phyloP scores from a whole-genome alignment of 2,797 vertebrate species.

The Heterohyrax brucei region DNA sequence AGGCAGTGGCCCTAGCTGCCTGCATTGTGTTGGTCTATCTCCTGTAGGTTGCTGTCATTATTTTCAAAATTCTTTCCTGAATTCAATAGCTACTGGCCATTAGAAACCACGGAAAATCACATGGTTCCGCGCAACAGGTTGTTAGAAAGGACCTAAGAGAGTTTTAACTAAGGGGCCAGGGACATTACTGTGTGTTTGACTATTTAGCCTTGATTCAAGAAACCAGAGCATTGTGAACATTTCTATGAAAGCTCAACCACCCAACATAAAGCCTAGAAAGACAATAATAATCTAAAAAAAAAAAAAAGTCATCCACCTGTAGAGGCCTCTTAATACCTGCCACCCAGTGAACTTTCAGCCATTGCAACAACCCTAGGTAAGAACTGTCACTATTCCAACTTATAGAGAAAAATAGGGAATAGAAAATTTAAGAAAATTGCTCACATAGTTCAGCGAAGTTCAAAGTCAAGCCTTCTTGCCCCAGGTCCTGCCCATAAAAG shows the following conservation, averaged over 20 bases:
- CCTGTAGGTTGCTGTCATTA: not conserved
- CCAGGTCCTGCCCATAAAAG: not conserved
- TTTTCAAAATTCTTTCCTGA: constrained; percentile 75
- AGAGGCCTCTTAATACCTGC: constrained; percentile 87
- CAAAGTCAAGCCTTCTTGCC: not conserved
- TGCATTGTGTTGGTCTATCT: not conserved
- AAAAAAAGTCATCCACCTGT: constrained; percentile 81
- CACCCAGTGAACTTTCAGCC: constrained; percentile 49
- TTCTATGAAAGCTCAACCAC: constrained; percentile 84
- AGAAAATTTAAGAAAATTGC: not conserved
- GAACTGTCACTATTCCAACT: not conserved
- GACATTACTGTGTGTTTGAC: constrained; percentile 86
- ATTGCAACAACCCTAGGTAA: not conserved
- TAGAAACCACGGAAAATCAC: constrained; percentile 79
- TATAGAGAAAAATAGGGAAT: not conserved
- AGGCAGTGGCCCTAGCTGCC: not conserved
- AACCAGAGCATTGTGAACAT: constrained; percentile 86
- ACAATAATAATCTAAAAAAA: constrained; percentile 84
- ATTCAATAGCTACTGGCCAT: constrained; percentile 80
- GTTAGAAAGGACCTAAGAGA: constrained; percentile 82
- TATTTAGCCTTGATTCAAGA: constrained; percentile 88
- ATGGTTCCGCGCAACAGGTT: constrained; percentile 78
- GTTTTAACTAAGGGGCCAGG: constrained; percentile 86
- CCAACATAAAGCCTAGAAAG: constrained; percentile 80
- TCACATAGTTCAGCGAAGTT: not conserved